phyloP scores from a whole-genome alignment of 2,113 vertebrate species.

The Pedetes capensis region DNA sequence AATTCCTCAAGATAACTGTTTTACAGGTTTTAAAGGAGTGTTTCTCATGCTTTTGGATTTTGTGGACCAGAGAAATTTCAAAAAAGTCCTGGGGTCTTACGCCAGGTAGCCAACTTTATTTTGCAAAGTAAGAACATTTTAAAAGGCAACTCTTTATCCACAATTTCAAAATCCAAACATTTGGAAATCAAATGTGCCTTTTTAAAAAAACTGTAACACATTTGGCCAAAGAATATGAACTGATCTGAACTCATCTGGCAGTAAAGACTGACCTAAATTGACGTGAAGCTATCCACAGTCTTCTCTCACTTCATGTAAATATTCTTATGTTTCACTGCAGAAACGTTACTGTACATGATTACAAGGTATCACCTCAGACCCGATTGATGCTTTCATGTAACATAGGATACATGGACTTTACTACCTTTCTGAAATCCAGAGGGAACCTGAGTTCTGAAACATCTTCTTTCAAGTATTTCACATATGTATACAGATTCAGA shows the following conservation, averaged over 20 bases:
- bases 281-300: neutral
- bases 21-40: neutral
- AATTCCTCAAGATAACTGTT: constrained; percentile 9
- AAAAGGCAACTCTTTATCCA: neutral
- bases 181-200: neutral
- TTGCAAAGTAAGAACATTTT: constrained; percentile 46
- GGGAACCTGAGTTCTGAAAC: constrained; percentile 34
- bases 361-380: neutral
- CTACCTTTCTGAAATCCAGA: neutral
- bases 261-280: constrained; percentile 11
- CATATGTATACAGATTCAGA: neutral
- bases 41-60: constrained; percentile 9
- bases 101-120: constrained; percentile 31
- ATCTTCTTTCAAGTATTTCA: neutral
- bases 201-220: constrained; percentile 36
- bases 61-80: neutral
- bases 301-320: constrained; percentile 11
- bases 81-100: neutral
- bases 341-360: constrained; percentile 35
- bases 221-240: constrained; percentile 43
- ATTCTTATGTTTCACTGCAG: constrained; percentile 10
- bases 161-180: constrained; percentile 53
- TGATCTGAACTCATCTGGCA: constrained; percentile 26
- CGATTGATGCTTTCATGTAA: neutral
- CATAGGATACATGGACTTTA: neutral